Percentiles rank a stretch among this genome's conserved stretches.
These are phyloP conservation scores for Eulemur albifrons DNA, from an alignment of 2,797 vertebrate genomes.

Conservation along the genomic window DNA sequence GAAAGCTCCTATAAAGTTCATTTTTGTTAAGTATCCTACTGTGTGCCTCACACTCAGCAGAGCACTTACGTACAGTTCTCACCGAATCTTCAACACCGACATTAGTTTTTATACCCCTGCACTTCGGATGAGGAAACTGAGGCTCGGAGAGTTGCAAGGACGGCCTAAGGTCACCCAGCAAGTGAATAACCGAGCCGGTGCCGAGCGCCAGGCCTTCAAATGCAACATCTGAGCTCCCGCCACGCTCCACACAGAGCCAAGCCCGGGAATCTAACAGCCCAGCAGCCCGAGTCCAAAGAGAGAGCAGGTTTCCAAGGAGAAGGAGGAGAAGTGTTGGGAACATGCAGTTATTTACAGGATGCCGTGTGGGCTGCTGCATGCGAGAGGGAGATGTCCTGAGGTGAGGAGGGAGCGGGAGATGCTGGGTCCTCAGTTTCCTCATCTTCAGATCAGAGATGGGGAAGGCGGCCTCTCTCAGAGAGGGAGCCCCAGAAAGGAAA, in stretches of 20 bases:
- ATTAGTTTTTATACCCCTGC: not conserved
- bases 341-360: constrained; percentile 77
- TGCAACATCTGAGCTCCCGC: not conserved
- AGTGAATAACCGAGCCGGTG: not conserved
- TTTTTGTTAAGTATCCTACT: not conserved
- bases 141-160: not conserved
- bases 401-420: constrained; percentile 45
- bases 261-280: constrained; percentile 22
- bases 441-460: not conserved
- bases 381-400: constrained; percentile 43
- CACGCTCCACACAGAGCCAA: not conserved
- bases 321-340: constrained; percentile 75
- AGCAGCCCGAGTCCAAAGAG: constrained; percentile 43
- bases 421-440: constrained; percentile 61
- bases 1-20: not conserved
- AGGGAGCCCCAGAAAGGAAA: not conserved
- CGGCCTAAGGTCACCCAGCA: not conserved
- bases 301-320: constrained; percentile 77
- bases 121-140: not conserved
- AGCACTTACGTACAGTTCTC: not conserved
- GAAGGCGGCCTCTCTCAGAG: not conserved
- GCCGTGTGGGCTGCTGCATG: constrained; percentile 63
- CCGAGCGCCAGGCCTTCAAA: not conserved
- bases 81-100: not conserved
- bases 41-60: not conserved